phyloP scores from a whole-genome alignment of 2,797 vertebrate species.

The Apodemus agrarius region DNA sequence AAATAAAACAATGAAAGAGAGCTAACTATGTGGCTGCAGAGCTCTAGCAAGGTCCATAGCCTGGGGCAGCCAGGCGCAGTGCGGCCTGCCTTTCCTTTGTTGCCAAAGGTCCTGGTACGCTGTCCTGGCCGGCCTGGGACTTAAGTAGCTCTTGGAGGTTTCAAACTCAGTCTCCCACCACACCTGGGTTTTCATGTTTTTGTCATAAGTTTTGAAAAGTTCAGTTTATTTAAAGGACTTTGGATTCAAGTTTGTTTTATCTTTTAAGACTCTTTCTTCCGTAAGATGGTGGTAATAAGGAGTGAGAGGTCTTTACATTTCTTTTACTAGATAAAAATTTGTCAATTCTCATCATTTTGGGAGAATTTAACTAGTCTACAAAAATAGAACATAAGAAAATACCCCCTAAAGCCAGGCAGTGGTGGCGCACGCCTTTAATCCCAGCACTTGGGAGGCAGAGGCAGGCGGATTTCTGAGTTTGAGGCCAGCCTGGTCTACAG shows the following conservation, averaged over 20 bases:
- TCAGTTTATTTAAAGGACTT: conserved; percentile 47
- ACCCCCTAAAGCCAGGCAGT: too few relatives aligned
- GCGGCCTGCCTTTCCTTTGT: neutral
- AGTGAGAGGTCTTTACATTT: conserved; percentile 5
- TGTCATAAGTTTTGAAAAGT: neutral
- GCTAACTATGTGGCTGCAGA: neutral
- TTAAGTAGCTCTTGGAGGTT: neutral
- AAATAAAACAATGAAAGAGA: neutral
- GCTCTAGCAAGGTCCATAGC: neutral
- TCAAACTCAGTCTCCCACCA: neutral
- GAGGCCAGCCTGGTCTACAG: too few relatives aligned
- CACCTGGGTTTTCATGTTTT: neutral
- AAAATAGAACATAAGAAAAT: neutral
- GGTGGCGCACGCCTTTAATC: too few relatives aligned
- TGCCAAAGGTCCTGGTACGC: neutral
- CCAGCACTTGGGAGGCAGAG: too few relatives aligned
- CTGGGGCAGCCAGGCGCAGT: neutral
- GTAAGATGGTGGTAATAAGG: conserved; percentile 26
- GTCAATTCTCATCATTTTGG: neutral
- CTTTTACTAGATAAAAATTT: conserved; percentile 40
- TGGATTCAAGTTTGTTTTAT: neutral
- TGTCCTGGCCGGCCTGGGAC: neutral
- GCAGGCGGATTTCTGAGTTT: too few relatives aligned
- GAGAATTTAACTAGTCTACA: conserved; percentile 45
- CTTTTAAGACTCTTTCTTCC: conserved; percentile 28